These are phyloP conservation scores for Potamarius usumacintae DNA, from an alignment of 2,113 vertebrate genomes.

Conservation along the genomic window DNA sequence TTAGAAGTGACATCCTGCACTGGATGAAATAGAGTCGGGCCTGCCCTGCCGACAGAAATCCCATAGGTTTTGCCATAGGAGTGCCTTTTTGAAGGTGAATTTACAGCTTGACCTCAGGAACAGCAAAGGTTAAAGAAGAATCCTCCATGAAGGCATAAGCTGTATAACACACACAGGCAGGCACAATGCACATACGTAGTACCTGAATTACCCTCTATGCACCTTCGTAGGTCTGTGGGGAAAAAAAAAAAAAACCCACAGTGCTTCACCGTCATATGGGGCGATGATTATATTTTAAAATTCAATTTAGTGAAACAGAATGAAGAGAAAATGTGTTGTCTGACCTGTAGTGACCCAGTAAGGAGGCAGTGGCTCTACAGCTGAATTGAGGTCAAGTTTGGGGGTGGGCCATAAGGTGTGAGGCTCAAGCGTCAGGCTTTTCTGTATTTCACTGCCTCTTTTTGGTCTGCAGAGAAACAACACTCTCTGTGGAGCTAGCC, in stretches of 20 bases:
- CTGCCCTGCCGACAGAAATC: slow-evolving; percentile 48
- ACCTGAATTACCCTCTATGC: background rate
- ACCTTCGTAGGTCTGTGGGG: background rate
- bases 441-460: slow-evolving; percentile 1
- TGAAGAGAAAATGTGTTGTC: slow-evolving; percentile 54
- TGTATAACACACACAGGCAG: slow-evolving; percentile 29
- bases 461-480: slow-evolving; percentile 7
- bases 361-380: slow-evolving; percentile 38
- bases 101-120: slow-evolving; percentile 54
- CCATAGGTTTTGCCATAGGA: slow-evolving; percentile 40
- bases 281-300: slow-evolving; percentile 58
- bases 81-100: slow-evolving; percentile 56
- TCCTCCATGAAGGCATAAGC: slow-evolving; percentile 45
- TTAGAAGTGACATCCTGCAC: slow-evolving; percentile 49
- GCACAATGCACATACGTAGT: slow-evolving; percentile 30
- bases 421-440: slow-evolving; percentile 12
- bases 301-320: slow-evolving; percentile 56
- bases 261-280: slow-evolving; percentile 49
- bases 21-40: slow-evolving; percentile 50
- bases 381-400: slow-evolving; percentile 51
- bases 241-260: slow-evolving; percentile 37
- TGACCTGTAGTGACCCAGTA: slow-evolving; percentile 44
- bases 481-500: slow-evolving; percentile 25
- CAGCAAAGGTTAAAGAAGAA: slow-evolving; percentile 50
- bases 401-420: slow-evolving; percentile 22